A percentile compares a stretch with the other conserved stretches of the same genome.
These are phyloP conservation scores for Limnephilus auricula DNA, from an alignment of 2,888 invertebrate genomes.

Conservation along the genomic window DNA sequence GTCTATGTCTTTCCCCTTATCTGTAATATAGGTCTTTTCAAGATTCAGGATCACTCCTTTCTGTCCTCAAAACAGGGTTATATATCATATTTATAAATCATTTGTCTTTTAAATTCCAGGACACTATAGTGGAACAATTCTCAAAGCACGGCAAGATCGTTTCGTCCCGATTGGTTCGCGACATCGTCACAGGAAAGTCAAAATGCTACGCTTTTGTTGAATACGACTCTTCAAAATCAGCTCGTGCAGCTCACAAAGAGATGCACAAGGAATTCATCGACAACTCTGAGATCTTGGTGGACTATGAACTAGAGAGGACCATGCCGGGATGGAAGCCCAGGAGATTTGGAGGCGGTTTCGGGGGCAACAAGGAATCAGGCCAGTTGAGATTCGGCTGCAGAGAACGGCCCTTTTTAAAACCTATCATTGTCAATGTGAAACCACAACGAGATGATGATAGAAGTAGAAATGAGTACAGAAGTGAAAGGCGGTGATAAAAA, in stretches of 20 bases:
- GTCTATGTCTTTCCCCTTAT: no score
- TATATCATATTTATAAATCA: background rate
- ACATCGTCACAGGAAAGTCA: conserved; percentile 90
- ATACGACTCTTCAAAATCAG: conserved; percentile 80
- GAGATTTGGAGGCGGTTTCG: conserved; percentile 91
- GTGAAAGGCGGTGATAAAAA: conserved; percentile 9
- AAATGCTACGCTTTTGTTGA: conserved; percentile 93
- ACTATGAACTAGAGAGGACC: conserved; percentile 85
- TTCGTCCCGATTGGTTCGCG: conserved; percentile 82
- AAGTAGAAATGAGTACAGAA: conserved; percentile 26
- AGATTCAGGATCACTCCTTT: no score
- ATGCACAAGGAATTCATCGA: conserved; percentile 81
- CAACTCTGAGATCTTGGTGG: conserved; percentile 84
- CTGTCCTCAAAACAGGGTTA: no score
- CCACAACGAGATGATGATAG: background rate
- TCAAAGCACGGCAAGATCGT: conserved; percentile 82
- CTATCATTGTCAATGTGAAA: conserved; percentile 72
- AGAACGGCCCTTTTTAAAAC: conserved; percentile 86
- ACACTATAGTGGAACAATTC: conserved; percentile 78
- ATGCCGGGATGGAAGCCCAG: conserved; percentile 90
- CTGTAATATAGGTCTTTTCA: no score
- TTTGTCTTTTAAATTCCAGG: conserved; percentile 70
- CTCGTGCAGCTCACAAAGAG: conserved; percentile 80
- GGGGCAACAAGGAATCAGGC: conserved; percentile 91
- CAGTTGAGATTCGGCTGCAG: conserved; percentile 92